These are phyloP conservation scores for Phyllopteryx taeniolatus DNA, from an alignment of 2,113 vertebrate genomes.

Conservation along the genomic window DNA sequence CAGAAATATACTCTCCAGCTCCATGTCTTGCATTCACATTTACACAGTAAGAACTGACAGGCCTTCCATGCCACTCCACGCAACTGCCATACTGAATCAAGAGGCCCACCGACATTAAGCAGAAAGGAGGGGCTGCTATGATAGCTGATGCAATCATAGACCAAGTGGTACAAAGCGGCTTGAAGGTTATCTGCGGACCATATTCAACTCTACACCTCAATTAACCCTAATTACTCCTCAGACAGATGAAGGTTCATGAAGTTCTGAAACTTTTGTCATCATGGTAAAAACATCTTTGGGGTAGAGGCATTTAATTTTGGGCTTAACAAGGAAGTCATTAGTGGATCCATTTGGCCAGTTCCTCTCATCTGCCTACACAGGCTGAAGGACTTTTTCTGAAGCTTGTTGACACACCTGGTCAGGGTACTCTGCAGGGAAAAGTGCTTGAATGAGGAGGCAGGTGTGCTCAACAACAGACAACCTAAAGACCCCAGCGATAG, in stretches of 20 bases:
- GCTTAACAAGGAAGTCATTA: conserved; percentile 62
- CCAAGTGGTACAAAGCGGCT: conserved; percentile 48
- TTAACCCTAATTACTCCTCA: conserved; percentile 69
- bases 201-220: conserved; percentile 59
- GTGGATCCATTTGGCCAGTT: conserved; percentile 46
- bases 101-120: conserved; percentile 20
- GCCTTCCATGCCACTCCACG: conserved; percentile 25
- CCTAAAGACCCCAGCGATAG: conserved; percentile 18
- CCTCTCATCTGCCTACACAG: conserved; percentile 64
- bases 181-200: conserved; percentile 61
- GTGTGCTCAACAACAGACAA: conserved; percentile 54
- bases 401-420: conserved; percentile 56
- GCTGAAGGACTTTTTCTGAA: conserved; percentile 42
- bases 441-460: conserved; percentile 50
- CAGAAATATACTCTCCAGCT: conserved; percentile 31
- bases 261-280: conserved; percentile 65
- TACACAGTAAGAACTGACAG: conserved; percentile 30
- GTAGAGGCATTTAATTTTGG: conserved; percentile 52
- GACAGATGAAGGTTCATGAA: conserved; percentile 59
- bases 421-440: conserved; percentile 40
- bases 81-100: conserved; percentile 42
- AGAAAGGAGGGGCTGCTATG: conserved; percentile 21
- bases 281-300: conserved; percentile 53
- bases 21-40: conserved; percentile 30
- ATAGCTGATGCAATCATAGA: conserved; percentile 54